Evolutionary conservation across 2,797 vertebrate species (phyloP).

Genomic region (Ambastaia sidthimunki): DNA sequence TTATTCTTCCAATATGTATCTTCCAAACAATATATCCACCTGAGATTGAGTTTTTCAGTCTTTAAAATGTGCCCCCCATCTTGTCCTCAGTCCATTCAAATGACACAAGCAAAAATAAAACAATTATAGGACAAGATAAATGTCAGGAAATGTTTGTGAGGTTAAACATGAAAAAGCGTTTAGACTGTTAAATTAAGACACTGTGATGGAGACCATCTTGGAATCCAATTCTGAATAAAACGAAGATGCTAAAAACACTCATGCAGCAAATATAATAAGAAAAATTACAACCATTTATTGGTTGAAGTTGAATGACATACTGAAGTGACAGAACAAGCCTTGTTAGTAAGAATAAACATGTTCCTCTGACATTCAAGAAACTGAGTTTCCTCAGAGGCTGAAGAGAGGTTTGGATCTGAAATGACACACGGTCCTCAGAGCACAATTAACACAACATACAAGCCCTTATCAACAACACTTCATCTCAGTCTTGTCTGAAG

Average conservation of each 20-base stretch:
- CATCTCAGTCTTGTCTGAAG: background rate
- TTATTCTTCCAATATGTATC: too few species aligned
- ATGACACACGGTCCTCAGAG: background rate
- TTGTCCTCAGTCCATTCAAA: conserved; percentile 7
- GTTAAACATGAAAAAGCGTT: conserved; percentile 16
- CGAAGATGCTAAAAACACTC: background rate
- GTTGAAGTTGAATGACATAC: background rate
- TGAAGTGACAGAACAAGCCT: conserved; percentile 6
- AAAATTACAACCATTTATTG: background rate
- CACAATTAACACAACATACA: background rate
- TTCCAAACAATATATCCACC: conserved; percentile 1
- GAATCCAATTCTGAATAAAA: background rate
- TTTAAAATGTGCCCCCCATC: conserved; percentile 19
- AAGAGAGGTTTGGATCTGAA: conserved; percentile 34
- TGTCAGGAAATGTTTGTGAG: background rate
- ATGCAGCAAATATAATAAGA: conserved; percentile 13
- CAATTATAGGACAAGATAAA: background rate
- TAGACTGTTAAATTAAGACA: conserved; percentile 2
- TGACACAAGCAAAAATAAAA: conserved; percentile 21
- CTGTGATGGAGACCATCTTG: background rate
- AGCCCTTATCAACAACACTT: background rate
- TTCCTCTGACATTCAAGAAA: background rate
- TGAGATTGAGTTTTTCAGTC: conserved; percentile 3
- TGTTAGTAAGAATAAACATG: conserved; percentile 25
- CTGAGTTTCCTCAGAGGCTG: background rate